These are phyloP conservation scores for Petrocephalus microphthalmus DNA, from an alignment of 2,113 vertebrate species.

Conservation along the genomic window DNA sequence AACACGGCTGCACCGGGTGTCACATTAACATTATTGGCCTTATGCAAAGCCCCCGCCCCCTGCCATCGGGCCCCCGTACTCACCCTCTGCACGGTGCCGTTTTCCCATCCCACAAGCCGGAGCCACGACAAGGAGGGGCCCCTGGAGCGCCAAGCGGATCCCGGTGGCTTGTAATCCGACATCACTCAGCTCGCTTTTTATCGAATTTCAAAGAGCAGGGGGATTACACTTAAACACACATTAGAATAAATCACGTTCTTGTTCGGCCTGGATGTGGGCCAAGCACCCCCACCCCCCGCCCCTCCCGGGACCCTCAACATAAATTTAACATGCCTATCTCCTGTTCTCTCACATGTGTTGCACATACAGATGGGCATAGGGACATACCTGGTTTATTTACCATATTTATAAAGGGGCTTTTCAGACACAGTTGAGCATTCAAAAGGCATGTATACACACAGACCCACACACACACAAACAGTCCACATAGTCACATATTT, in stretches of 20 bases:
- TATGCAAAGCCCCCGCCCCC: background rate
- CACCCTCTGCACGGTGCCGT: background rate
- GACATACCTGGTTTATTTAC: slow-evolving; percentile 1
- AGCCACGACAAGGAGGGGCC: slow-evolving; percentile 14
- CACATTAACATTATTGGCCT: background rate
- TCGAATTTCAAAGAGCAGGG: slow-evolving; percentile 22
- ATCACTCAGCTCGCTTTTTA: slow-evolving; percentile 14
- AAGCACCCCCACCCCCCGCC: background rate
- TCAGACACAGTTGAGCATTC: background rate
- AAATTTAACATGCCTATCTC: background rate
- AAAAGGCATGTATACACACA: background rate
- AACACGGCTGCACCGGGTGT: background rate
- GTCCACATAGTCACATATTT: background rate
- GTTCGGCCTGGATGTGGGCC: background rate
- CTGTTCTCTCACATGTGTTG: background rate
- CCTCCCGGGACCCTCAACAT: background rate
- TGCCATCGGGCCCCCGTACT: background rate
- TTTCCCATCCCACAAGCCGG: background rate
- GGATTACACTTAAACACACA: slow-evolving; percentile 21
- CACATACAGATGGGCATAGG: background rate
- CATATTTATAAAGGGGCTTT: background rate
- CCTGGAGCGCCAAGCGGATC: slow-evolving; percentile 11
- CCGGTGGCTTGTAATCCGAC: slow-evolving; percentile 16
- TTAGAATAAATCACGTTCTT: slow-evolving; percentile 24
- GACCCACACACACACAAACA: background rate